phyloP scores from a whole-genome alignment of 2,113 vertebrate species.

The Manacus vitellinus region DNA sequence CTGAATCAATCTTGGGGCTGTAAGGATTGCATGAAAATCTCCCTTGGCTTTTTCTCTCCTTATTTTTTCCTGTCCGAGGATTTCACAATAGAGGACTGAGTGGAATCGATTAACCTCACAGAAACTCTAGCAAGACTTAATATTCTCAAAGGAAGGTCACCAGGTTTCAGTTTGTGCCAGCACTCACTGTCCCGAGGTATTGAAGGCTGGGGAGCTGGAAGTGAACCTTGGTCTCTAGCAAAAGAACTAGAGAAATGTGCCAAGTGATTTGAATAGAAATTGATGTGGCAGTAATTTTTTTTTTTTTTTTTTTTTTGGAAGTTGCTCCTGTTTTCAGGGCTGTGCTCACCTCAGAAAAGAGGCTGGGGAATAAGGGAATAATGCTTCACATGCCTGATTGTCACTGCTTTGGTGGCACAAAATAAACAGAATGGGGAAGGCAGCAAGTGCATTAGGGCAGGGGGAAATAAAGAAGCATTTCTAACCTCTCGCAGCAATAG shows the following conservation, averaged over 20 bases:
- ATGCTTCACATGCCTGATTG: not conserved
- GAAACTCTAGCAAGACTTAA: conserved; percentile 50
- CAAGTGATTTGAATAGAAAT: conserved; percentile 46
- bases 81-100: conserved; percentile 36
- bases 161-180: conserved; percentile 50
- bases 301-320: not conserved
- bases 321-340: conserved; percentile 13
- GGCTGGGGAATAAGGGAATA: conserved; percentile 32
- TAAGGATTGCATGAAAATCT: conserved; percentile 9
- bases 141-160: conserved; percentile 61
- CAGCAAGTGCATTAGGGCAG: conserved; percentile 43
- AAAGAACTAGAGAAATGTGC: conserved; percentile 43
- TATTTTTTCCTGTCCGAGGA: conserved; percentile 5
- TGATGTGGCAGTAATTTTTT: conserved; percentile 22
- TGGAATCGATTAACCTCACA: conserved; percentile 62
- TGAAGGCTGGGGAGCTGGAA: conserved; percentile 60
- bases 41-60: conserved; percentile 23
- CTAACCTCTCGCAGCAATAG: conserved; percentile 31
- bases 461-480: conserved; percentile 20
- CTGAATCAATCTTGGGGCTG: not conserved
- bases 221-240: conserved; percentile 56
- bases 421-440: conserved; percentile 56
- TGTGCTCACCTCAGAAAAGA: conserved; percentile 18
- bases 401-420: conserved; percentile 26
- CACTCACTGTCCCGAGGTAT: conserved; percentile 43